Conservation (phyloP, 2,113 vertebrate genomes). For the Hydropotes inermis region DNA sequence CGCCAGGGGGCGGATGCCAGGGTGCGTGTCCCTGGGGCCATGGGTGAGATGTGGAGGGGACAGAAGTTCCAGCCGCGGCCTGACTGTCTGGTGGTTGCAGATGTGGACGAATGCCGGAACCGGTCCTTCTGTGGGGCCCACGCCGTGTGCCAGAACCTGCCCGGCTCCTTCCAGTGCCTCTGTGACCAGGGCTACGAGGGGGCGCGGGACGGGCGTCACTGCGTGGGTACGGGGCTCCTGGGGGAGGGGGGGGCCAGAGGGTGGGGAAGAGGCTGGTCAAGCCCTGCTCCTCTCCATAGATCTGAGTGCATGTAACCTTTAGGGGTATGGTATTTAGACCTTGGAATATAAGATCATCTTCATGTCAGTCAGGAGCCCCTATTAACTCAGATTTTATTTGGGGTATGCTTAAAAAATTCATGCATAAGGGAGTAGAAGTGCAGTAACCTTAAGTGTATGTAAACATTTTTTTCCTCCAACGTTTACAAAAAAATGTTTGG, state of each 20-base stretch:
- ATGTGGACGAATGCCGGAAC: constrained; percentile 88
- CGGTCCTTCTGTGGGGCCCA: constrained; percentile 85
- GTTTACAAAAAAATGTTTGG: background rate
- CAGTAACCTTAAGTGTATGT: background rate
- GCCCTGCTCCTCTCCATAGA: background rate
- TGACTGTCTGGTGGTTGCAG: constrained; percentile 73
- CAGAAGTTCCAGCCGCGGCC: background rate
- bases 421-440: background rate
- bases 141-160: constrained; percentile 86
- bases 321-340: background rate
- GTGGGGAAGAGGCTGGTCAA: background rate
- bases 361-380: background rate
- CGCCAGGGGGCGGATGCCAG: constrained; percentile 74
- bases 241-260: background rate
- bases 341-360: background rate
- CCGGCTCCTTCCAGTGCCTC: constrained; percentile 87
- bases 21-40: constrained; percentile 67
- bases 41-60: background rate
- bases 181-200: constrained; percentile 89
- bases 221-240: constrained; percentile 79
- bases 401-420: background rate
- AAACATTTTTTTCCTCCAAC: background rate
- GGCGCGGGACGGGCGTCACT: constrained; percentile 78
- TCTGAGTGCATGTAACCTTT: background rate
- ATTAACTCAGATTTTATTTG: background rate